Percentiles rank a stretch among this genome's conserved stretches.
These are phyloP conservation scores for Nebria brevicollis DNA, from an alignment of 2,888 invertebrate genomes.

Conservation along the genomic window DNA sequence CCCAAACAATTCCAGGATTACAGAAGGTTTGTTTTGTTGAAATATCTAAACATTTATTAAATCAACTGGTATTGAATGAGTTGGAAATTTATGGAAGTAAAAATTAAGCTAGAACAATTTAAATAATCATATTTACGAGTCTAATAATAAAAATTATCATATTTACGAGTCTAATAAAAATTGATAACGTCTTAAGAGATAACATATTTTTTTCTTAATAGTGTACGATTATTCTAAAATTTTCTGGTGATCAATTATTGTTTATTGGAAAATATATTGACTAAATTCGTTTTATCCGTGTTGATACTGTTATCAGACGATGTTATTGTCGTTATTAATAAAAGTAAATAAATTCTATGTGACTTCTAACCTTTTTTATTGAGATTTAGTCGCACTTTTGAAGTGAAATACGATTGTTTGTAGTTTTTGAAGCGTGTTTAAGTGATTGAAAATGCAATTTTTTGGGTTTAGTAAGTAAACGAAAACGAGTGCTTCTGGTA, in stretches of 20 bases:
- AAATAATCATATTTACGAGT: too few species aligned
- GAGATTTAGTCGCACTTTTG: not conserved
- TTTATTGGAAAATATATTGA: not conserved
- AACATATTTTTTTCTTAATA: not conserved
- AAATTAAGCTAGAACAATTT: too few species aligned
- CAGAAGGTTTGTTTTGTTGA: constrained; percentile 15
- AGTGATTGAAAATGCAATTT: not conserved
- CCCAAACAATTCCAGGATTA: not conserved
- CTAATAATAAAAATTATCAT: too few species aligned
- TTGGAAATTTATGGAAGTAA: not conserved
- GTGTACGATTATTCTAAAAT: not conserved
- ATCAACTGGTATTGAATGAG: not conserved
- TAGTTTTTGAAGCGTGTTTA: not conserved
- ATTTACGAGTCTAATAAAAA: not conserved
- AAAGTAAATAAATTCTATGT: not conserved
- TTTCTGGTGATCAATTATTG: not conserved
- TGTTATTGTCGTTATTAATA: not conserved
- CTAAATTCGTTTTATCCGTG: not conserved
- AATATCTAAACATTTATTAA: not conserved
- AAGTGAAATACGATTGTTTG: not conserved
- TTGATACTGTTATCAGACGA: not conserved
- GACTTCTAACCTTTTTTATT: not conserved
- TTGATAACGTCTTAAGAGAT: not conserved
- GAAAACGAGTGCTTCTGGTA: not conserved
- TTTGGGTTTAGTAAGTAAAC: not conserved